These are phyloP conservation scores for Parus major DNA, from an alignment of 2,113 vertebrate genomes.

Conservation along the genomic window DNA sequence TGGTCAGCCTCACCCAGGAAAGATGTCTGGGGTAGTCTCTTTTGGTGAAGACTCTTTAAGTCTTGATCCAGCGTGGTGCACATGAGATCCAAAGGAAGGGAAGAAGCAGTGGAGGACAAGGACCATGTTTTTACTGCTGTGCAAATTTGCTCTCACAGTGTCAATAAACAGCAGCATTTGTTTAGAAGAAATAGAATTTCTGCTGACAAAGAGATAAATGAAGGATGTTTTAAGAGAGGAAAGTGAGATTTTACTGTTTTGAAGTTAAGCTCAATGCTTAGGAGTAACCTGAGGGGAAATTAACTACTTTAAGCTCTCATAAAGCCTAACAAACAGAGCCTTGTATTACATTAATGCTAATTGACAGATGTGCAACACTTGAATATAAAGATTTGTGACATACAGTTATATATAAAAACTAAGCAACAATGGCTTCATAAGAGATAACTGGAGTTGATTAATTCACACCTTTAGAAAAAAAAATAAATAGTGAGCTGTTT, in stretches of 20 bases:
- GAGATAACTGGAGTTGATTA: neutral
- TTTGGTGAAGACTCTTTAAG: neutral
- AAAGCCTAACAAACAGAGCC: neutral
- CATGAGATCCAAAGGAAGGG: neutral
- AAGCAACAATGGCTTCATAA: neutral
- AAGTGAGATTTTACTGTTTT: neutral
- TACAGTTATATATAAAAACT: neutral
- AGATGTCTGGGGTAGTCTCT: neutral
- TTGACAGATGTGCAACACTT: neutral
- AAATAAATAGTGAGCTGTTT: neutral
- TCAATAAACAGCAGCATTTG: neutral
- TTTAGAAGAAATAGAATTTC: neutral
- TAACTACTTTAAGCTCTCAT: neutral
- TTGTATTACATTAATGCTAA: neutral
- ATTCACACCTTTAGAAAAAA: neutral
- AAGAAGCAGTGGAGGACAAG: neutral
- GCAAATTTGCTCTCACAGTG: rapidly evolving
- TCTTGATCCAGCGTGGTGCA: neutral
- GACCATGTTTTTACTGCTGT: neutral
- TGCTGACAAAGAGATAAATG: neutral
- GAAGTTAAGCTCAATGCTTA: neutral
- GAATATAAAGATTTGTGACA: neutral
- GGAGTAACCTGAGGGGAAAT: neutral
- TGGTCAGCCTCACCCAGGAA: neutral
- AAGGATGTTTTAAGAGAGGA: neutral